Evolutionary conservation across 2,888 invertebrate genomes (phyloP).

Genomic region (Blera fallax): DNA sequence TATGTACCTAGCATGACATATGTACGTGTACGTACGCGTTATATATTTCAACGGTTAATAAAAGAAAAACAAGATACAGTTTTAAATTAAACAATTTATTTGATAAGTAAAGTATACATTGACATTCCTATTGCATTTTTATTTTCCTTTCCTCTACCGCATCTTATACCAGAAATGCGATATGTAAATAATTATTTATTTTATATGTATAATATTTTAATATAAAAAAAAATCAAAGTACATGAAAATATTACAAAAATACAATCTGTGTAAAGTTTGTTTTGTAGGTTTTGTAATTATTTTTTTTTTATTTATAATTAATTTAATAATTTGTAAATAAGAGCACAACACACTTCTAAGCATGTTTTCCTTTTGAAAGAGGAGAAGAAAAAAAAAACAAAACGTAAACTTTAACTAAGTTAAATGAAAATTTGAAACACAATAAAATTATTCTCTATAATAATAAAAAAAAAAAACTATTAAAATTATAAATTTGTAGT

Average conservation of each 20-base stretch:
- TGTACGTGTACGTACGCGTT: too few species aligned
- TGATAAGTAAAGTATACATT: slow-evolving; percentile 68
- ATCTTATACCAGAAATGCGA: slow-evolving; percentile 60
- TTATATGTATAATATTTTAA: slow-evolving; percentile 48
- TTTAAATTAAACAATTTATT: slow-evolving; percentile 71
- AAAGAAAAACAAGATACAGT: neutral
- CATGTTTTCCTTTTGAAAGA: slow-evolving; percentile 25
- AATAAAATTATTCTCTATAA: slow-evolving; percentile 53
- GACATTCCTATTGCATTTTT: slow-evolving; percentile 65
- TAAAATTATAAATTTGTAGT: slow-evolving; percentile 19
- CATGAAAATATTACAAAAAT: slow-evolving; percentile 70
- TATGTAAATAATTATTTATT: slow-evolving; percentile 65
- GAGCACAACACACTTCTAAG: slow-evolving; percentile 52
- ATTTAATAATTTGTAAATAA: slow-evolving; percentile 49
- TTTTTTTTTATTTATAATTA: slow-evolving; percentile 28
- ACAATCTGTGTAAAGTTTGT: slow-evolving; percentile 51
- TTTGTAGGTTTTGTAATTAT: neutral
- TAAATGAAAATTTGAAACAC: slow-evolving; percentile 36
- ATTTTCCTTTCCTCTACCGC: slow-evolving; percentile 30
- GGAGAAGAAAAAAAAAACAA: slow-evolving; percentile 10
- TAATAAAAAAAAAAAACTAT: slow-evolving; percentile 36
- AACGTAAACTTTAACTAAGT: slow-evolving; percentile 49
- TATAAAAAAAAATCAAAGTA: slow-evolving; percentile 60
- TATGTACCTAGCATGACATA: too few species aligned
- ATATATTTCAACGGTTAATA: too few species aligned